Percentiles rank a stretch among this genome's conserved stretches.
phyloP scores from a whole-genome alignment of 2,888 invertebrate species.

The Melanargia galathea region DNA sequence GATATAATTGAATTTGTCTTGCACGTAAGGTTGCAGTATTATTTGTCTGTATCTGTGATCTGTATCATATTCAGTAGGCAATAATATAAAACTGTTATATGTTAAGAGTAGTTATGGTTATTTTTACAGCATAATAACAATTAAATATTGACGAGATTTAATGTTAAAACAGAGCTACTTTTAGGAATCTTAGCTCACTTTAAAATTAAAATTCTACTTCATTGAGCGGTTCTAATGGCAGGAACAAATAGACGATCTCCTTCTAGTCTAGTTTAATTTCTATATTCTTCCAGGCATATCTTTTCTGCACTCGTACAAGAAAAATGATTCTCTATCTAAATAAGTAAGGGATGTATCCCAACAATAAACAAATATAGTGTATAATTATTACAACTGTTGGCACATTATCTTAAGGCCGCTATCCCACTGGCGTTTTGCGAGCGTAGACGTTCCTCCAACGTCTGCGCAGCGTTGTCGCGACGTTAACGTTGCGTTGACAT shows the following conservation, averaged over 20 bases:
- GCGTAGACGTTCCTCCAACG: no score
- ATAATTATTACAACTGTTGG: no score
- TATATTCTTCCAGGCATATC: no score
- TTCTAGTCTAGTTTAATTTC: no score
- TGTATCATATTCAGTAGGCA: background rate
- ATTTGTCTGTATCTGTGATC: background rate
- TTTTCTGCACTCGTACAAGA: no score
- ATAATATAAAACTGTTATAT: background rate
- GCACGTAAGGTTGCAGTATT: constrained; percentile 16
- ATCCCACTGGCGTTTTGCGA: no score
- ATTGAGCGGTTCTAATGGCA: background rate
- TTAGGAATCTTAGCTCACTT: background rate
- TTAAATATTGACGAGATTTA: background rate
- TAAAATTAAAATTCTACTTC: background rate
- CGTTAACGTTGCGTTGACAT: no score
- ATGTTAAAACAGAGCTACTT: background rate
- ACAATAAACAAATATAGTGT: no score
- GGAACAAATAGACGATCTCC: background rate
- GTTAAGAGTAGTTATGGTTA: background rate
- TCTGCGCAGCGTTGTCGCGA: no score
- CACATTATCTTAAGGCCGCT: no score
- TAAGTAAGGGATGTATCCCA: no score
- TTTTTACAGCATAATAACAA: background rate
- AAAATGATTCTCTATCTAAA: no score
- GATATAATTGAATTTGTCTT: constrained; percentile 24